These are phyloP conservation scores for Plusia festucae DNA, from an alignment of 2,888 invertebrate genomes.

Conservation along the genomic window DNA sequence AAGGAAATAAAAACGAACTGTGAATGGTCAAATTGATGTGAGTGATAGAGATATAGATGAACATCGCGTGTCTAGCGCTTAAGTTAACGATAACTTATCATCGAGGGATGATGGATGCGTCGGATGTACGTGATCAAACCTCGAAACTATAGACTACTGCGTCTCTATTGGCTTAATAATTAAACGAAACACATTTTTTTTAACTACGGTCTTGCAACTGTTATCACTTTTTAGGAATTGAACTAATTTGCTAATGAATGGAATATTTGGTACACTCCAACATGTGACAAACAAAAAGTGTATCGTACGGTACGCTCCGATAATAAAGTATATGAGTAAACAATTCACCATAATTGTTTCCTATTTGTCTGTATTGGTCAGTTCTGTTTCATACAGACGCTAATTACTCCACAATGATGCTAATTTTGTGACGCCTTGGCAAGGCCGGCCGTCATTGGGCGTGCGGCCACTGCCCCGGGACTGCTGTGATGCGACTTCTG, in stretches of 20 bases:
- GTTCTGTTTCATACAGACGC: neutral
- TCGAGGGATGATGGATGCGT: neutral
- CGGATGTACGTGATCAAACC: neutral
- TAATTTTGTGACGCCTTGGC: neutral
- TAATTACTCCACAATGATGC: neutral
- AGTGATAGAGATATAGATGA: no score
- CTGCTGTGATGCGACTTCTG: no score
- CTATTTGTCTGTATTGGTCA: neutral
- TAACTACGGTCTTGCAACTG: neutral
- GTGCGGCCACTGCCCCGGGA: no score
- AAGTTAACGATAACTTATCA: neutral
- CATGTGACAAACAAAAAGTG: neutral
- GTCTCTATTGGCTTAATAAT: neutral
- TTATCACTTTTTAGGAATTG: neutral
- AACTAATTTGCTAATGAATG: neutral
- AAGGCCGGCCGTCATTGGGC: neutral
- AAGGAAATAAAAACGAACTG: neutral
- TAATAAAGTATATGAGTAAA: neutral
- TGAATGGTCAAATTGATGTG: no score
- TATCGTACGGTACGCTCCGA: neutral
- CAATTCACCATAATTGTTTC: neutral
- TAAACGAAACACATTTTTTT: neutral
- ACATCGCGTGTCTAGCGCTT: neutral
- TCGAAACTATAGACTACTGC: neutral
- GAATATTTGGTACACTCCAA: neutral